Percentiles rank a stretch among this genome's conserved stretches.
Conservation (phyloP, 2,888 invertebrate species). For the Hymenopus coronatus region DNA sequence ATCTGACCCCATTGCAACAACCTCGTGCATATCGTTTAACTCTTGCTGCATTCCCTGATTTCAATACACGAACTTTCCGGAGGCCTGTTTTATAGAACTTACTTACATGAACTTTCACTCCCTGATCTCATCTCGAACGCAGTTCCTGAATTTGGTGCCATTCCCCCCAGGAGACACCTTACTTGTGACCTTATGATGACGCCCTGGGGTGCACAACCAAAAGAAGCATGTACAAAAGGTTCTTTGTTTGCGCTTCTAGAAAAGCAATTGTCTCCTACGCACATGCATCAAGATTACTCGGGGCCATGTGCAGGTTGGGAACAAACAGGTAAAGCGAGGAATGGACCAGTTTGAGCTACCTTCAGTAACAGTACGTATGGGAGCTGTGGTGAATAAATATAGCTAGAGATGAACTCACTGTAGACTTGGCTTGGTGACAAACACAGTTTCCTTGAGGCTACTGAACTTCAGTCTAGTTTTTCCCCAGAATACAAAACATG, state of each 20-base stretch:
- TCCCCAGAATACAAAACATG: not conserved
- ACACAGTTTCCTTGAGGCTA: not conserved
- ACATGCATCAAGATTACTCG: not conserved
- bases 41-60: no score
- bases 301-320: not conserved
- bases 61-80: no score
- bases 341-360: not conserved
- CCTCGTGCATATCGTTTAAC: no score
- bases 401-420: not conserved
- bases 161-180: no score
- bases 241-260: not conserved
- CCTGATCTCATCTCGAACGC: no score
- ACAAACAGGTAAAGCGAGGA: not conserved
- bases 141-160: no score
- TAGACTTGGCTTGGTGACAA: not conserved
- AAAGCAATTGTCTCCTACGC: not conserved
- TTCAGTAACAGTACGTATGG: not conserved
- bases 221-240: not conserved
- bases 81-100: no score
- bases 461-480: not conserved
- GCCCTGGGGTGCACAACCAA: no score
- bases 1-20: no score
- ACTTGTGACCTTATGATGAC: no score
- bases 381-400: not conserved
- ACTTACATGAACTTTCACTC: no score